Percentiles rank a stretch among this genome's conserved stretches.
Evolutionary conservation across 2,888 invertebrate species (phyloP).

Genomic region (Himalopsyche tibetana): DNA sequence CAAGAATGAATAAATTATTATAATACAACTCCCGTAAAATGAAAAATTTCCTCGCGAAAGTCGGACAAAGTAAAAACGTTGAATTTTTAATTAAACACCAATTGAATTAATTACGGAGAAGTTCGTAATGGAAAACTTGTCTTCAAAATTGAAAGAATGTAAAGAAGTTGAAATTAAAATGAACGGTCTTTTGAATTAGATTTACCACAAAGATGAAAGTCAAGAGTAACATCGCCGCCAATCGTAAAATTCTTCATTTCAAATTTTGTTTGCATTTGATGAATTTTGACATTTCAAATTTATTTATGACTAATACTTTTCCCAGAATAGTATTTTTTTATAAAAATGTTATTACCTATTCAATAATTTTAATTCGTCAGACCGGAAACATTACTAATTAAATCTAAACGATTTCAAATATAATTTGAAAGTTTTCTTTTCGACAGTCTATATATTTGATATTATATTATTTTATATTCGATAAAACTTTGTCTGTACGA

Average conservation of each 20-base stretch:
- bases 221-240: not conserved
- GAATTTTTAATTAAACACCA: constrained; percentile 34
- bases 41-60: constrained; percentile 21
- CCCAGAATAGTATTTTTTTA: too few species aligned
- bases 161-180: constrained; percentile 31
- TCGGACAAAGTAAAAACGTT: constrained; percentile 34
- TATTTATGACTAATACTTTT: too few species aligned
- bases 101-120: constrained; percentile 34
- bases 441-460: too few species aligned
- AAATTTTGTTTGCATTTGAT: constrained; percentile 15
- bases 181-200: constrained; percentile 34
- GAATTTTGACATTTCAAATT: not conserved
- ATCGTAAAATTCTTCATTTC: constrained; percentile 24
- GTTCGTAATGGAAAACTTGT: constrained; percentile 34
- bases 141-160: constrained; percentile 29
- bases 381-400: too few species aligned
- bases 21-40: constrained; percentile 26
- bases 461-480: too few species aligned
- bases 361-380: too few species aligned
- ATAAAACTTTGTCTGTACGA: too few species aligned
- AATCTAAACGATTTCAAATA: too few species aligned
- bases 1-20: constrained; percentile 7
- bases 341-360: too few species aligned
- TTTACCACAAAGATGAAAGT: constrained; percentile 26
- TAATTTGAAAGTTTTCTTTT: too few species aligned